These are phyloP conservation scores for Periparus ater DNA, from an alignment of 2,797 vertebrate species.

Conservation along the genomic window DNA sequence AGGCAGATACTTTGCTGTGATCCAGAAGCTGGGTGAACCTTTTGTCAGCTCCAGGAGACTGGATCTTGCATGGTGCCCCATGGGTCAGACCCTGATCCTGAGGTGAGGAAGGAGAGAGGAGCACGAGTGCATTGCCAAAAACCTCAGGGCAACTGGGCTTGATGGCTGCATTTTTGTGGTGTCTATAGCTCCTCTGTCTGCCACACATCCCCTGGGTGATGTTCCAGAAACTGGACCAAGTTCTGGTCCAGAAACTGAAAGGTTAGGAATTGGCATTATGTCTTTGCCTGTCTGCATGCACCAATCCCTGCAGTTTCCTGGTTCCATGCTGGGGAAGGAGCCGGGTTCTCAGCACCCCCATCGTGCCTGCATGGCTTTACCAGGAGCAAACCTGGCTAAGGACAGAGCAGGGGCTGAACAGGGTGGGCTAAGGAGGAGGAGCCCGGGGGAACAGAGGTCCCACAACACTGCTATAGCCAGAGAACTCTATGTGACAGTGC, in stretches of 20 bases:
- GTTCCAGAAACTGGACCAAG: neutral
- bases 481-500: neutral
- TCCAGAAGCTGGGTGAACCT: neutral
- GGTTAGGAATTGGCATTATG: neutral
- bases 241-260: neutral
- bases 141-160: neutral
- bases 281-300: neutral
- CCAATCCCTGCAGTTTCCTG: neutral
- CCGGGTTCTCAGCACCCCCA: fast-evolving
- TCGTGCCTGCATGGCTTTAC: fast-evolving
- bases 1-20: neutral
- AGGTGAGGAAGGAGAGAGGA: neutral
- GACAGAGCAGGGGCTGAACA: fast-evolving
- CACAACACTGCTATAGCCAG: neutral
- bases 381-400: neutral
- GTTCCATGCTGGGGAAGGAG: fast-evolving
- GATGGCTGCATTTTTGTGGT: neutral
- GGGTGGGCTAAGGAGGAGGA: neutral
- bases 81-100: neutral
- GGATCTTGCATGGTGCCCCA: neutral
- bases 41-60: neutral
- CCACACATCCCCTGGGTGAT: neutral
- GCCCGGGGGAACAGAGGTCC: neutral
- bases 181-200: neutral
- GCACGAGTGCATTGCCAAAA: fast-evolving